Evolutionary conservation across 2,888 invertebrate genomes (phyloP).

Genomic region (Anodontia alba): DNA sequence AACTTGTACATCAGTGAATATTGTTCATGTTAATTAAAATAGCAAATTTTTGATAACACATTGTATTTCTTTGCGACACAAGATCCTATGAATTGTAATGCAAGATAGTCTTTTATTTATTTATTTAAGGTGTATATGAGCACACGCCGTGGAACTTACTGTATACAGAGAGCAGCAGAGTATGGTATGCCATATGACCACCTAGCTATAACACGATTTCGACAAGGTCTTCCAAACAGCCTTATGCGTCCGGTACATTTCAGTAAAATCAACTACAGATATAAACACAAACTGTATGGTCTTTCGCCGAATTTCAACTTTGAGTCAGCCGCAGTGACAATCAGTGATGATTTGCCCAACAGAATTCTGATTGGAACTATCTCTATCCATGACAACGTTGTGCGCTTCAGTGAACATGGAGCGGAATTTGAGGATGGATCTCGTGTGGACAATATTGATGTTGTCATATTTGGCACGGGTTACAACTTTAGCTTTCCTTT

Average conservation of each 20-base stretch:
- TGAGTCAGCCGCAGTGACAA: conserved; percentile 61
- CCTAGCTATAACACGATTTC: conserved; percentile 59
- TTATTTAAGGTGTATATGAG: conserved; percentile 83
- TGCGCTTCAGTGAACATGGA: conserved; percentile 60
- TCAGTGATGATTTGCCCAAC: conserved; percentile 72
- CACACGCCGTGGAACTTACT: conserved; percentile 84
- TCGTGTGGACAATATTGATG: conserved; percentile 60
- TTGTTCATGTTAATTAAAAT: too few relatives aligned
- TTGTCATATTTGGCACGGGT: conserved; percentile 67
- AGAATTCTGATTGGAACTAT: conserved; percentile 62
- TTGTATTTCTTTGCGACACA: too few relatives aligned
- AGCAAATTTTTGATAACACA: too few relatives aligned
- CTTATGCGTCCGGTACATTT: conserved; percentile 67
- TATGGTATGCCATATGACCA: conserved; percentile 77
- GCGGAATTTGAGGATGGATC: conserved; percentile 65
- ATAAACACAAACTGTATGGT: conserved; percentile 67
- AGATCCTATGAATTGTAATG: too few relatives aligned
- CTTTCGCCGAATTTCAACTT: conserved; percentile 65
- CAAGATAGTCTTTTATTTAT: too few relatives aligned
- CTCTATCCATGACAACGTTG: conserved; percentile 57
- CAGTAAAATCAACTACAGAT: conserved; percentile 63
- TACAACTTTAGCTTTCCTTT: conserved; percentile 67
- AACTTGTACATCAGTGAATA: too few relatives aligned
- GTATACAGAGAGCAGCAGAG: conserved; percentile 81
- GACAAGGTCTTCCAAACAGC: conserved; percentile 60